A percentile compares a stretch with the other conserved stretches of the same genome.
Conservation (phyloP, 2,113 vertebrate genomes). For the Mus musculus region GRCm39 chr15:29185501-29186000, state of each 20-base stretch:
- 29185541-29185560: not conserved
- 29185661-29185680: not conserved
- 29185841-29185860: not conserved
- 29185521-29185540: not conserved
- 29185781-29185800: not conserved
- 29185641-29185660: not conserved
- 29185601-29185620: too few relatives aligned
- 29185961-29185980: not conserved
- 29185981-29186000: not conserved
- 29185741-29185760: not conserved
- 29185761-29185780: not conserved
- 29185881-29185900: not conserved
- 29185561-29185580: not conserved
- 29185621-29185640: not conserved
- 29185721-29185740: not conserved
- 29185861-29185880: not conserved
- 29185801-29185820: not conserved
- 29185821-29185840: not conserved
- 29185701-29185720: not conserved
- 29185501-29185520: not conserved
- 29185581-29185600: too few relatives aligned
- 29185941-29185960: not conserved
- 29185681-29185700: not conserved
- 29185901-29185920: not conserved
- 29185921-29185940: not conserved